Evolutionary conservation across 1,140 invertebrate species (phyloP).

Genomic region (Rhopalosiphum padi): DNA sequence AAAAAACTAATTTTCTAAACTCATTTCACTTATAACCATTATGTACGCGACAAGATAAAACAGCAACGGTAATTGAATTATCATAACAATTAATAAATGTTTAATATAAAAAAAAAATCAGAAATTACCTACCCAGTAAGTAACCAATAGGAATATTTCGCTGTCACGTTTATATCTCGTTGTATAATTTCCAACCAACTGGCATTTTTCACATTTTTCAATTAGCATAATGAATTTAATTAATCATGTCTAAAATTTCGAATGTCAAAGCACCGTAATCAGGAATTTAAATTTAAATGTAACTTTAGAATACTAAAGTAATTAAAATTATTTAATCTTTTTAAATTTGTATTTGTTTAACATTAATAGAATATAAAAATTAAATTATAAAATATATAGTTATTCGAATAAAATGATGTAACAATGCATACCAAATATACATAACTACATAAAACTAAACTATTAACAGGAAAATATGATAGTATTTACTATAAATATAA

Average conservation of each 20-base stretch:
- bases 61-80: background rate
- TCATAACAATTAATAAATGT: background rate
- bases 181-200: background rate
- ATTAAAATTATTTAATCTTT: background rate
- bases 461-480: too few relatives aligned
- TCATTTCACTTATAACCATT: background rate
- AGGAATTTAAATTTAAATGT: background rate
- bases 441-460: background rate
- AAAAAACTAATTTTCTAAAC: background rate
- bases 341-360: background rate
- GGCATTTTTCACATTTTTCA: constrained; percentile 9
- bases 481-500: too few relatives aligned
- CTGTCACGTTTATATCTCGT: background rate
- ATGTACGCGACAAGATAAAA: background rate
- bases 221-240: constrained; percentile 36
- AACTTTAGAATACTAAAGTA: background rate
- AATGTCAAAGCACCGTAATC: background rate
- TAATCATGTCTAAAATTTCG: constrained; percentile 3
- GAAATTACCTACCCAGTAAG: background rate
- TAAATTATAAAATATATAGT: background rate
- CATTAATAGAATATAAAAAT: background rate
- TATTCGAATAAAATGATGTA: background rate
- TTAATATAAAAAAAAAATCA: background rate
- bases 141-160: background rate
- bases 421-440: background rate